Base-by-base conservation (phyloP, 2,797 vertebrate genomes). In the Ispidina picta region DNA sequence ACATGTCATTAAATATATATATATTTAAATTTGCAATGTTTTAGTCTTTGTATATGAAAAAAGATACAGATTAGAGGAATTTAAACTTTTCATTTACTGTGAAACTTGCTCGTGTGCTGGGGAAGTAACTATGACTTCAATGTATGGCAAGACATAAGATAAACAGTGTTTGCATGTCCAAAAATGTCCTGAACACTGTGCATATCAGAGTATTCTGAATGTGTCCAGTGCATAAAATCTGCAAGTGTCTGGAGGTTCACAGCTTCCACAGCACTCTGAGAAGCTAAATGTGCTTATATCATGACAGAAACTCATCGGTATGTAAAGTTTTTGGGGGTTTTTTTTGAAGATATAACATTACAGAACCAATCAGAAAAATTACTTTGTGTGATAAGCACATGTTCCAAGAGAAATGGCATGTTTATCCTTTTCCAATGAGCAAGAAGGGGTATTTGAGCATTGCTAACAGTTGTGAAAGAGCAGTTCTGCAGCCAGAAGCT, bases 131-230 rank as follows among this genome's bases (percentile, higher is more conserved):
- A 48, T 44, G 12, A 64, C 60, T 73, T 71, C 18, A 59, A 1
- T 9, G 4, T 41, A 13, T 19, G 29, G 18, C 8, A 37, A 62
- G 35, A 33, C 8, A 5, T 22, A 26, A 75, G 39, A 23, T 37
- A 86, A 86, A 71, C 21, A 55, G 7, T 6, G 8, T 43, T 66
- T 0, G 0, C 7, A 4, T 11, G 2, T 37, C 23, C 3, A 0
- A 8, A 54, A 58, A 69, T 44, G 23, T 23, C 9, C 5, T 19
- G 8, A 41, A 39, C 37, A 16, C 20, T 49, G 20, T 20, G 25
- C 14, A 3, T 31, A n/a, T 51, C 25, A 8, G 1, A 22, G 12
- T 41, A 35, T 80, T 80, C 29, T 5, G 2, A 78, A 74, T 9
- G 22, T 15, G 26, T 7, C 7, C 46, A 15, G 22, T 37, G 8